These are phyloP conservation scores for Matsumurasca onukii DNA, from an alignment of 1,140 invertebrate species.

Conservation along the genomic window DNA sequence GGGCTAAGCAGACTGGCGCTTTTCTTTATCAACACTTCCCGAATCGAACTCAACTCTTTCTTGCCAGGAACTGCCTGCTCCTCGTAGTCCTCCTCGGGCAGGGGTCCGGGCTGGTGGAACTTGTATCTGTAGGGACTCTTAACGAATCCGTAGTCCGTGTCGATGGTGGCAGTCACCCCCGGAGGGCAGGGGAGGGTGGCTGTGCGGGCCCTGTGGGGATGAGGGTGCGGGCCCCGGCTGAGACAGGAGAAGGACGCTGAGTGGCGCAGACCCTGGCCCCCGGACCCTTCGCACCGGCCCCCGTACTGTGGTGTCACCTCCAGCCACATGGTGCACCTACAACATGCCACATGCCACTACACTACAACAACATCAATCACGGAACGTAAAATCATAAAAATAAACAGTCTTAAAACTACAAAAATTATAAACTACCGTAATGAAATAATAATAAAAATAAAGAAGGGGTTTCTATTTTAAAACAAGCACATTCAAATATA, in stretches of 20 bases:
- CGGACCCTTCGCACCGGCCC: constrained; percentile 31
- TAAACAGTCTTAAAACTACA: too few relatives aligned
- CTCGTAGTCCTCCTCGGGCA: constrained; percentile 40
- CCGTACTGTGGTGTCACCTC: constrained; percentile 32
- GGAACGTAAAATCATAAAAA: too few relatives aligned
- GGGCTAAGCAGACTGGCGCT: constrained; percentile 51
- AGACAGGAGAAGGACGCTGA: constrained; percentile 57
- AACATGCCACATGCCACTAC: constrained; percentile 17
- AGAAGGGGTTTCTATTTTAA: too few relatives aligned
- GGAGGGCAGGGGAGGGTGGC: constrained; percentile 53
- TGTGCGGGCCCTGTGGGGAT: constrained; percentile 50
- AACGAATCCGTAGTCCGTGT: constrained; percentile 44
- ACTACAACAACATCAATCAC: constrained; percentile 14
- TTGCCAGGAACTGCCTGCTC: constrained; percentile 38
- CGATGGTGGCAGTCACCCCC: constrained; percentile 39
- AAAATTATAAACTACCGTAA: too few relatives aligned
- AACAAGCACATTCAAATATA: too few relatives aligned
- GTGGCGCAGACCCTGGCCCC: constrained; percentile 47
- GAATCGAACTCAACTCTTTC: constrained; percentile 47
- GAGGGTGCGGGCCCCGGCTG: constrained; percentile 47
- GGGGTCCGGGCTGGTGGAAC: constrained; percentile 31
- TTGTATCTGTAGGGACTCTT: constrained; percentile 31
- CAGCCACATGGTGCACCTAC: constrained; percentile 35
- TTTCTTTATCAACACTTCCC: constrained; percentile 48
- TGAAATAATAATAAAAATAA: too few relatives aligned